A percentile compares a stretch with the other conserved stretches of the same genome.
These are phyloP conservation scores for Erebia ligea DNA, from an alignment of 2,888 invertebrate genomes.

Conservation along the genomic window DNA sequence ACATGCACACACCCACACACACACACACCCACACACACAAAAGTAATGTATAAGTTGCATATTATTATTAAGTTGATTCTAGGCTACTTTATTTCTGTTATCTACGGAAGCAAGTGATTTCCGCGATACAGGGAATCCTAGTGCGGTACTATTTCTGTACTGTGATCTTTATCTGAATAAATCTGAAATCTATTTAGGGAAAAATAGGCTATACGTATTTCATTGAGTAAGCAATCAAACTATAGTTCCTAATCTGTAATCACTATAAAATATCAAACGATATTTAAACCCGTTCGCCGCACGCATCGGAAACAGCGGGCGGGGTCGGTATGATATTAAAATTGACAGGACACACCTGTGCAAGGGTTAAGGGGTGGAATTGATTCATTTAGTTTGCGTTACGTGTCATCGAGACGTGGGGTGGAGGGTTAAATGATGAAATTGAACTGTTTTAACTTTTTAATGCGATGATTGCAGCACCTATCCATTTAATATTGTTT, in stretches of 20 bases:
- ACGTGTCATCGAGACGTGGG: conserved; percentile 46
- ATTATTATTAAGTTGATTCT: too few relatives aligned
- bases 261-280: conserved; percentile 24
- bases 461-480: conserved; percentile 5
- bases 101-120: too few relatives aligned
- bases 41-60: too few relatives aligned
- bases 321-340: conserved; percentile 52
- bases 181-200: too few relatives aligned
- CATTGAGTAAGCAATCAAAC: not conserved
- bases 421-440: conserved; percentile 24
- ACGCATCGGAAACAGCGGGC: conserved; percentile 30
- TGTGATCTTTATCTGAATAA: too few relatives aligned
- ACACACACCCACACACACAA: too few relatives aligned
- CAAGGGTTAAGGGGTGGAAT: conserved; percentile 53
- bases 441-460: conserved; percentile 20
- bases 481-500: too few relatives aligned
- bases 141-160: too few relatives aligned
- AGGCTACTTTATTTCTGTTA: too few relatives aligned
- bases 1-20: too few relatives aligned
- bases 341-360: conserved; percentile 55
- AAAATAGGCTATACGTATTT: too few relatives aligned
- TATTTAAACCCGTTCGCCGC: conserved; percentile 19
- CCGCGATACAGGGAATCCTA: too few relatives aligned
- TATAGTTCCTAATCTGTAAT: not conserved
- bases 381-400: conserved; percentile 55